Evolutionary conservation across 1,140 invertebrate species (phyloP).

Genomic region (Lucilia cuprina): DNA sequence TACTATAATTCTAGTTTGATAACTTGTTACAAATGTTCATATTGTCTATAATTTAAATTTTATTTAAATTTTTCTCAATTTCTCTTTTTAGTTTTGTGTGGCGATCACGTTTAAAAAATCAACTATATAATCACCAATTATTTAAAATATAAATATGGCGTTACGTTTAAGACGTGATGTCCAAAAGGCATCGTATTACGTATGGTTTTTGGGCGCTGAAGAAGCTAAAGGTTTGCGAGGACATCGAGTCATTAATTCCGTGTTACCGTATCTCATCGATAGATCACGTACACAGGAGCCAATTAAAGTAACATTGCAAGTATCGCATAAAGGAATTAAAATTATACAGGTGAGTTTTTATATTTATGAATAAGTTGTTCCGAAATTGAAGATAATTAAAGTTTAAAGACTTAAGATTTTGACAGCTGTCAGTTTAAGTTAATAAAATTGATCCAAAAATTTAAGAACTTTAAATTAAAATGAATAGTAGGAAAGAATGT

Average conservation of each 20-base stretch:
- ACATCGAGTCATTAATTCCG: constrained; percentile 79
- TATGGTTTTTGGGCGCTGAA: constrained; percentile 96
- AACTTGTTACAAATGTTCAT: too few species aligned
- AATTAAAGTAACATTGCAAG: constrained; percentile 87
- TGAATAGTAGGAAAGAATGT: too few species aligned
- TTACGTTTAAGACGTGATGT: constrained; percentile 81
- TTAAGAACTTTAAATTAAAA: too few species aligned
- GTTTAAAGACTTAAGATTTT: too few species aligned
- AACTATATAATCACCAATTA: background rate
- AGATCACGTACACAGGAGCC: constrained; percentile 86
- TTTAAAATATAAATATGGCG: constrained; percentile 64
- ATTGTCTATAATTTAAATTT: too few species aligned
- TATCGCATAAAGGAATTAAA: constrained; percentile 92
- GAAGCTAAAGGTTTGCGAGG: constrained; percentile 90
- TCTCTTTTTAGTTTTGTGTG: background rate
- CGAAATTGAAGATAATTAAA: too few species aligned
- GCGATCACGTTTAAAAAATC: background rate
- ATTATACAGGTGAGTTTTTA: constrained; percentile 75
- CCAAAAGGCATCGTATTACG: constrained; percentile 96
- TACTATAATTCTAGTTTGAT: too few species aligned
- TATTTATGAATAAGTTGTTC: background rate
- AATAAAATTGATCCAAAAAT: too few species aligned
- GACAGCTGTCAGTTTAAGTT: too few species aligned
- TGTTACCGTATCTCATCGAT: constrained; percentile 83
- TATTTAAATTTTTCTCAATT: background rate